Base-by-base conservation (phyloP, 2,888 invertebrate genomes). In the Bursaphelenchus okinawaensis region DNA sequence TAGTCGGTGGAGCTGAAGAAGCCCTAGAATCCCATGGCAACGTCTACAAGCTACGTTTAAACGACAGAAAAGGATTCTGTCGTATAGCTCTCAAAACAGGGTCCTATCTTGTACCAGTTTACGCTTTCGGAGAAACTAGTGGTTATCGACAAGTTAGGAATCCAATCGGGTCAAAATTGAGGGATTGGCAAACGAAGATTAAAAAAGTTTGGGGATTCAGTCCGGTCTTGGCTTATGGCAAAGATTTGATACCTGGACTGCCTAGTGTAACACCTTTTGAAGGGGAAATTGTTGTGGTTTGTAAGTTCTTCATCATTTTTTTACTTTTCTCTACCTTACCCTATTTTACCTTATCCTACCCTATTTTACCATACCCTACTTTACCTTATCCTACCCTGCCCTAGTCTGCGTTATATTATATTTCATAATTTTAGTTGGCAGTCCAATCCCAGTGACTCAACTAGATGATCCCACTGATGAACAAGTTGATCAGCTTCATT, bases 1-100 rank as follows among this genome's bases (percentile, higher is more conserved):
- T 92, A 61, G 89, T 92, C 0, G 94, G 94, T 0, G 94, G 95
- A 0, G 92, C 92, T 0, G 88, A 90, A 7, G 94, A 95, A 83
- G 89, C 92, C 0, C 85, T 93, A 65, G 79, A 82, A 60, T 89
- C 90, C 0, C 88, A 88, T 79, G 92, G 93, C 0, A 83, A 82
- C 2, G 56, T 62, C 23, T 62, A 57, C 59, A 58, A 64, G n/a
- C 66, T 75, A 19, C 63, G 58, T 7, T 51, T 77, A 12, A 61
- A 56, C 50, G 40, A 31, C 8, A 22, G 73, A 22, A 62, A 7
- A 7, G 27, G 27, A 6, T 62, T 62, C 19, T 7, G 19, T 0
- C 7, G 24, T 16, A 23, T 22, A 20, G 60, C 50, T 12, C 12
- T 66, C 7, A 24, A 62, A 28, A 66, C 60, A 31, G 75, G 84